Evolutionary conservation across 2,888 invertebrate species (phyloP).

Genomic region (Epistrophe grossulariae): DNA sequence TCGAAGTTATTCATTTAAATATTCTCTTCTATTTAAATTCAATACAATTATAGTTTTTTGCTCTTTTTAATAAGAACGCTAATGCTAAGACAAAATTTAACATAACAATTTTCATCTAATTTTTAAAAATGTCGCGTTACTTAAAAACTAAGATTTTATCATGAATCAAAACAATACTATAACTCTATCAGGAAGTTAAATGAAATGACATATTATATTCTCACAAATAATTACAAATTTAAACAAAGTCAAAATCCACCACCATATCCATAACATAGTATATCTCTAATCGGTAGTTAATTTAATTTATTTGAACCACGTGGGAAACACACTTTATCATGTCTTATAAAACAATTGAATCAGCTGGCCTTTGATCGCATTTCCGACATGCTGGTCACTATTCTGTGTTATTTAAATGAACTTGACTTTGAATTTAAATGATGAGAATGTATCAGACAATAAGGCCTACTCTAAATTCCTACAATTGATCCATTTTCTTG

Average conservation of each 20-base stretch:
- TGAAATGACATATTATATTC: not conserved
- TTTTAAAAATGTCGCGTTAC: not conserved
- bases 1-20: too few relatives aligned
- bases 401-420: conserved; percentile 12
- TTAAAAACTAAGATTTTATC: not conserved
- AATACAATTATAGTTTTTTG: too few relatives aligned
- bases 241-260: conserved; percentile 13
- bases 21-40: too few relatives aligned
- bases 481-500: not conserved
- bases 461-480: not conserved
- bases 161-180: not conserved
- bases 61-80: too few relatives aligned
- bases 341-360: conserved; percentile 48
- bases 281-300: conserved; percentile 37
- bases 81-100: not conserved
- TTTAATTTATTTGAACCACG: conserved; percentile 41
- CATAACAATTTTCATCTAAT: not conserved
- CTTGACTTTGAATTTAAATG: conserved; percentile 44
- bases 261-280: conserved; percentile 29
- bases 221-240: conserved; percentile 13
- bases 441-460: conserved; percentile 36
- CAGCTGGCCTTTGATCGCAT: conserved; percentile 54
- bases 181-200: not conserved
- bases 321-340: conserved; percentile 47
- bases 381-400: conserved; percentile 49